Evolutionary conservation across 2,888 invertebrate genomes (phyloP), one percentile per base, ranked within the genome.

Genomic region (Scelioninae gen. 1): DNA sequence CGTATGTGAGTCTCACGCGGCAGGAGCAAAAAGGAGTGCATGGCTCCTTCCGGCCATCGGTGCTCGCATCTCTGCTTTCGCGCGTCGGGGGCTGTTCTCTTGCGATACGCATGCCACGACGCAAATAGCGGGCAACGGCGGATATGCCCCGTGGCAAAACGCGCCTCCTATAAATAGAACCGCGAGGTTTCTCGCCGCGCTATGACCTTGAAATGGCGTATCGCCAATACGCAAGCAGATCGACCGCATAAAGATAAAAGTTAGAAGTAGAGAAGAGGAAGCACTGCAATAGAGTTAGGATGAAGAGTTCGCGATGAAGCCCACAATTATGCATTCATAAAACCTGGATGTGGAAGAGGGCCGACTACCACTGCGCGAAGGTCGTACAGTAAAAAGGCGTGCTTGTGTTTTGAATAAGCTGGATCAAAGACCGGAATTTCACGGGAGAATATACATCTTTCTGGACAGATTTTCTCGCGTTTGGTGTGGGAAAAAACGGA

Each of bases 31-130:
- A 53, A 55, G 53, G 40, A 43, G 9, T 1, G 32, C 16, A 8
- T 53, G 47, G 63, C 55, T 63, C 49, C 79, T 79, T 79, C 79
- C 79, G 79, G 72, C 66, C 71, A 72, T 72, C 72, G 79, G 47
- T 38, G 72, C 23, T 79, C 60, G 55, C 60, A 55, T 80, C 74
- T 23, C 75, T 55, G 3, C 75, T 66, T n/a, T n/a, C n/a, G n/a
- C n/a, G n/a, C n/a, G 10, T 40, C 62, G 77, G 15, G 77, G 77
- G 77, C 62, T 77, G 72, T 82, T 82, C 82, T 71, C 76, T 63
- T 71, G 76, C 71, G 77, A 82, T 82, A 82, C 82, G 82, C 82
- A 82, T 82, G 82, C 82, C 82, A 78, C 78, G 82, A 78, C 78
- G 74, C 82, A 78, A 82, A 82, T 82, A 78, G 82, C 82, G 78